Percentiles rank a stretch among this genome's conserved stretches.
These are phyloP conservation scores for Dolichotis patagonum DNA, from an alignment of 2,113 vertebrate species.

Conservation along the genomic window DNA sequence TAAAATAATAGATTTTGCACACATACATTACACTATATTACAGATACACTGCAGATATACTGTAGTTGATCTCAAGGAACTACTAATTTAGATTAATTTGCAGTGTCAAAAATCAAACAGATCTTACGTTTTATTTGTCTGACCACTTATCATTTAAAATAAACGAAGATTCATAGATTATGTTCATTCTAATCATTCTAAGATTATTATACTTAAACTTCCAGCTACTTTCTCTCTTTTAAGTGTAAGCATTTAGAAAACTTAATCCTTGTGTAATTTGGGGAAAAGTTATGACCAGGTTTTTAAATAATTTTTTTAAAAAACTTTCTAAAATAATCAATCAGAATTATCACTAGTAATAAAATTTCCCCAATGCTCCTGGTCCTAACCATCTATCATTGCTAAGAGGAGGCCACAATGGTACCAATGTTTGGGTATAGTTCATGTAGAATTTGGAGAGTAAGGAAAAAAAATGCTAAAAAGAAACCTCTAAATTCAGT, in stretches of 20 bases:
- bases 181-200: slow-evolving; percentile 12
- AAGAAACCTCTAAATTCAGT: neutral
- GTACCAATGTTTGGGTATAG: neutral
- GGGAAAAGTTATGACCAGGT: neutral
- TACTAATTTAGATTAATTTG: neutral
- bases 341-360: neutral
- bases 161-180: neutral
- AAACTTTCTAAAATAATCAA: slow-evolving; percentile 15
- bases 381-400: neutral
- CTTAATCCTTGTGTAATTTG: neutral
- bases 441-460: neutral
- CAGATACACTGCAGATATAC: neutral
- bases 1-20: neutral
- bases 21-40: neutral
- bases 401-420: neutral
- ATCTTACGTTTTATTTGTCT: neutral
- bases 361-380: neutral
- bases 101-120: neutral
- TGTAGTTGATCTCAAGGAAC: neutral
- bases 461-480: neutral
- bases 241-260: slow-evolving; percentile 31
- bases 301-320: neutral
- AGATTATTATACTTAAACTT: slow-evolving; percentile 6
- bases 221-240: neutral
- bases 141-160: slow-evolving; percentile 1